These are phyloP conservation scores for Andrena cerasifolii DNA, from an alignment of 1,140 invertebrate genomes.

Conservation along the genomic window DNA sequence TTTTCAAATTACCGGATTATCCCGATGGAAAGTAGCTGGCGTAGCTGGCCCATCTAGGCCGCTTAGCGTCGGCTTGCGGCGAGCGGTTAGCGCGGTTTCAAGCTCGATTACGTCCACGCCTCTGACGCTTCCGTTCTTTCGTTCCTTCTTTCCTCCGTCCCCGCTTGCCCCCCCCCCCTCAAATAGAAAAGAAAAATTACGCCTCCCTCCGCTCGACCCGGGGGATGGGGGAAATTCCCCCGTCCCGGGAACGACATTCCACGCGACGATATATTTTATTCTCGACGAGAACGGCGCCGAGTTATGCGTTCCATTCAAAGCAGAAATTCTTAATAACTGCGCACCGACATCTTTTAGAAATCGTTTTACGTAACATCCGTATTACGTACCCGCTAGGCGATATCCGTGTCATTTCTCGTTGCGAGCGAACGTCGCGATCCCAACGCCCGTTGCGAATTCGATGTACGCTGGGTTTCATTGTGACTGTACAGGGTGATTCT, in stretches of 20 bases:
- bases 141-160: neutral
- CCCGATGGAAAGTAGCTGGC: slow-evolving; percentile 71
- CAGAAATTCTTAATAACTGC: slow-evolving; percentile 8
- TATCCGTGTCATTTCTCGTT: too few relatives aligned
- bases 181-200: slow-evolving; percentile 28
- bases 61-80: slow-evolving; percentile 71
- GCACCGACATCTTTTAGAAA: neutral
- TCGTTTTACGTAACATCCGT: neutral
- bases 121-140: slow-evolving; percentile 16
- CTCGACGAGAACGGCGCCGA: neutral
- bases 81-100: slow-evolving; percentile 69
- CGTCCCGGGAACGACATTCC: neutral
- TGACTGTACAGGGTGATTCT: too few relatives aligned
- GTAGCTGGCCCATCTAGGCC: slow-evolving; percentile 69
- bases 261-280: slow-evolving; percentile 16
- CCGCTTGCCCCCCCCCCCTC: neutral
- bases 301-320: neutral
- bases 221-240: slow-evolving; percentile 28
- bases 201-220: neutral
- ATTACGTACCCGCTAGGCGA: neutral
- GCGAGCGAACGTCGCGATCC: neutral
- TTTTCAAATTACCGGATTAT: slow-evolving; percentile 78
- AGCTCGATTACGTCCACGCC: slow-evolving; percentile 68
- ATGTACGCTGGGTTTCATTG: too few relatives aligned
- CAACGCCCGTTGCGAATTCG: neutral